Base-by-base conservation (phyloP, 92 coral and sea anemone genomes). In the Virgularia gustaviana region DNA sequence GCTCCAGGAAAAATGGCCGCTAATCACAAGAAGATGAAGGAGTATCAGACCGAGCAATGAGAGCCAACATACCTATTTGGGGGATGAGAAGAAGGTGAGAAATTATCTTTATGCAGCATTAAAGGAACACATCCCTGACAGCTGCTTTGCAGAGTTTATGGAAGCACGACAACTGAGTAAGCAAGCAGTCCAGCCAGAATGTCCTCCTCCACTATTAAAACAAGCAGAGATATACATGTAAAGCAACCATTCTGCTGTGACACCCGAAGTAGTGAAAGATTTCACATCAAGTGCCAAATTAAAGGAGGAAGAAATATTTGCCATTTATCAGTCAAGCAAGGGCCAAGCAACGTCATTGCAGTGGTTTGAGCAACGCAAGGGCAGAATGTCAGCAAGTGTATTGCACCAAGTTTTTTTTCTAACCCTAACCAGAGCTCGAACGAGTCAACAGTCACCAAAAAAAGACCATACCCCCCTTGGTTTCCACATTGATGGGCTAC, bases 381-480 rank as follows among this genome's bases (percentile, higher is more conserved):
- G 80, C 18, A 68, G 78, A 33, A 79, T 79, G 43, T 57, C 84
- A 68, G 79, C 84, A 33, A 68, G 71, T 30, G 72, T 51, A 35
- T 70, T 79, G 44, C 72, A 79, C 52, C 57, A 54, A 57, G 84
- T 79, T 30, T 43, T 53, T 33, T n/a, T n/a, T n/a, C n/a, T n/a
- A n/a, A n/a, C n/a, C n/a, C n/a, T n/a, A n/a, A 79, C 84, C 23
- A 79, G 58, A 36, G 51, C 51, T 13, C 13, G 20, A 43, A 22
- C 51, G 20, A 13, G 13, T 16, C 51, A 43, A 43, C n/a, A 43
- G 20, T 43, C 51, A 13, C 51, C 51, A 43, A 22, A 43, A 43
- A 43, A 43, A 43, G 51, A 43, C 20, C 51, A 43, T 43, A 22
- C n/a, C 20, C 20, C 51, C 51, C 13, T 43, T 43, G 20, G 51